Evolutionary conservation across 2,888 invertebrate genomes (phyloP).

Genomic region (Chelonus formosanus): DNA sequence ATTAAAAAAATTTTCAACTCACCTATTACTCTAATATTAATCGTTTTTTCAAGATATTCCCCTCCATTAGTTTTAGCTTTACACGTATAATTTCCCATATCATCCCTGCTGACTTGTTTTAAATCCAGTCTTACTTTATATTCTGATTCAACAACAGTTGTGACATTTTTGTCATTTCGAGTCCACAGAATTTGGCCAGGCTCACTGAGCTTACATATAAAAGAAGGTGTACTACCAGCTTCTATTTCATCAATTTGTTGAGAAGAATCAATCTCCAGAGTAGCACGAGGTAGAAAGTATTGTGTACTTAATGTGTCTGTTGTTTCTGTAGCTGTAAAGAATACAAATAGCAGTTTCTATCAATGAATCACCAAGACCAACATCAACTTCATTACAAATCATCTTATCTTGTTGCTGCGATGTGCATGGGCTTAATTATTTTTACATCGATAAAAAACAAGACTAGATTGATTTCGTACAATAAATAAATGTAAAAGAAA

Average conservation of each 20-base stretch:
- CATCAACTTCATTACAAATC: neutral
- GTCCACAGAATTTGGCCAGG: constrained; percentile 71
- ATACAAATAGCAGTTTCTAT: constrained; percentile 12
- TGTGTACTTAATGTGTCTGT: neutral
- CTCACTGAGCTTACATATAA: constrained; percentile 68
- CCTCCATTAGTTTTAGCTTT: constrained; percentile 65
- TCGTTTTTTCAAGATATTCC: constrained; percentile 52
- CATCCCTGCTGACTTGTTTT: constrained; percentile 67
- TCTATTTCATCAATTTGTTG: constrained; percentile 58
- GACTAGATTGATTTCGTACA: constrained; percentile 16
- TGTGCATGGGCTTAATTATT: constrained; percentile 16
- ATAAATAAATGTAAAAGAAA: constrained; percentile 4
- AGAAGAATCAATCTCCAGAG: constrained; percentile 53
- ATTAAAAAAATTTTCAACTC: constrained; percentile 24
- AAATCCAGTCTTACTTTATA: constrained; percentile 67
- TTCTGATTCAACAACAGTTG: constrained; percentile 59
- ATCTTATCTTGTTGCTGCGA: constrained; percentile 9
- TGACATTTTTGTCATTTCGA: constrained; percentile 68
- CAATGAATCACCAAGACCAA: neutral
- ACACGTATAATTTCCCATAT: constrained; percentile 72
- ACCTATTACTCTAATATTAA: constrained; percentile 61
- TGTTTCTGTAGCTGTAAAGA: constrained; percentile 24
- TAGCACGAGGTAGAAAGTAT: constrained; percentile 36
- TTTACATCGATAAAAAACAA: constrained; percentile 22
- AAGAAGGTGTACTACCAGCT: constrained; percentile 62